These are phyloP conservation scores for Aurelia sp. DNA, from an alignment of 30 jellyfish, hydroid and myxozoan genomes.

Conservation along the genomic window DNA sequence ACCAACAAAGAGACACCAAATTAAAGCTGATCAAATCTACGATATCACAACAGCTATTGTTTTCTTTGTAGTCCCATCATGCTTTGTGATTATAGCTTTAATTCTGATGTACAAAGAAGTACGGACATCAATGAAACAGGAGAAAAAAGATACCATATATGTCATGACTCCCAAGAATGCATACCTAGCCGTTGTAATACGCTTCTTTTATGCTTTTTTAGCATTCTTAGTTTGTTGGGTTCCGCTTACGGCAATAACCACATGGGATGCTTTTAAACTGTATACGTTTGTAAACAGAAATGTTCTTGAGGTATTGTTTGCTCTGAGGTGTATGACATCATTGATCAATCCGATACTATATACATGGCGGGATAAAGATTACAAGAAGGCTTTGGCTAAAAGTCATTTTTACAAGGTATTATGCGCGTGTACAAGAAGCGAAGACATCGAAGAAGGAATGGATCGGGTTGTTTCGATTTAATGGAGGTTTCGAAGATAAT, in stretches of 20 bases:
- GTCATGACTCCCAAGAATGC: not conserved
- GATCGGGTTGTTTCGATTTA: too few species aligned
- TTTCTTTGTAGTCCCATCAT: slow-evolving; percentile 46
- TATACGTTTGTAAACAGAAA: too few species aligned
- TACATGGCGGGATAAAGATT: slow-evolving; percentile 60
- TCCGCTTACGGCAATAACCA: slow-evolving; percentile 52
- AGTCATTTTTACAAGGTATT: slow-evolving; percentile 13
- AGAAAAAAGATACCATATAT: not conserved
- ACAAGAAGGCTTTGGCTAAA: slow-evolving; percentile 20
- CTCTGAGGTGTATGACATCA: slow-evolving; percentile 55
- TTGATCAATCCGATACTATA: slow-evolving; percentile 48
- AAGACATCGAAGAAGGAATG: too few species aligned
- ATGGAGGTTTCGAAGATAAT: too few species aligned
- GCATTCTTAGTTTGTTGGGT: slow-evolving; percentile 63
- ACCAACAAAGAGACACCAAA: not conserved
- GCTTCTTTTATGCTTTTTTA: slow-evolving; percentile 19
- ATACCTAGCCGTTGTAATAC: slow-evolving; percentile 21
- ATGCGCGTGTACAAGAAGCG: not conserved
- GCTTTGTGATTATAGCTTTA: slow-evolving; percentile 19
- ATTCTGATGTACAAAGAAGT: slow-evolving; percentile 26
- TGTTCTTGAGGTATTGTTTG: slow-evolving; percentile 40
- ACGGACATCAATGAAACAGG: not conserved
- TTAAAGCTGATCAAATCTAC: slow-evolving; percentile 23
- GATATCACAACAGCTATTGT: slow-evolving; percentile 3
- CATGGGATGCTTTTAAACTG: slow-evolving; percentile 17